phyloP scores from a whole-genome alignment of 2,888 invertebrate genomes.

The Pharmacophagus antenor region DNA sequence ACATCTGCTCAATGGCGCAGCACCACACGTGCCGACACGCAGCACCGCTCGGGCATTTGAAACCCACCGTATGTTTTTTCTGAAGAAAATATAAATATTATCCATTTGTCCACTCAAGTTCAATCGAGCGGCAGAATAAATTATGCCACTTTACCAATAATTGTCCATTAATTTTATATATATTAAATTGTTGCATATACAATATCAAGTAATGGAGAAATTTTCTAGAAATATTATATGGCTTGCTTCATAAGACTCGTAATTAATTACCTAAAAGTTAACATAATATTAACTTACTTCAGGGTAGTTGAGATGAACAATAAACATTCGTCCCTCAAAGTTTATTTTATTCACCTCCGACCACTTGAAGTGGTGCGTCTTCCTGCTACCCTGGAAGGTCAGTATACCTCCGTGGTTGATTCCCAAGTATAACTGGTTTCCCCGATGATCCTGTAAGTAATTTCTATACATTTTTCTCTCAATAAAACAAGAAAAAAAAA shows the following conservation, averaged over 20 bases:
- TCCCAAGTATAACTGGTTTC: slow-evolving; percentile 94
- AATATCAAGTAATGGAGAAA: no score
- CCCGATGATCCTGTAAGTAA: slow-evolving; percentile 93
- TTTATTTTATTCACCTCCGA: slow-evolving; percentile 97
- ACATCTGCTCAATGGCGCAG: slow-evolving; percentile 98
- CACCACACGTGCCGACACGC: slow-evolving; percentile 98
- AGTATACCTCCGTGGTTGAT: slow-evolving; percentile 97
- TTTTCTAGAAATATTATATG: no score
- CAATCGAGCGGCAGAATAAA: no score
- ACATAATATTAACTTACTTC: slow-evolving; percentile 84
- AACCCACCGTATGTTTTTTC: slow-evolving; percentile 97
- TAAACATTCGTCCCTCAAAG: slow-evolving; percentile 98
- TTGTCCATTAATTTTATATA: no score
- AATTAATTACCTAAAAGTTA: not conserved
- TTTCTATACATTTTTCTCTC: no score
- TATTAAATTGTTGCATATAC: no score
- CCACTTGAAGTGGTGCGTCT: slow-evolving; percentile 98
- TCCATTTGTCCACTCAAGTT: no score
- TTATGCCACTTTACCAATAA: no score
- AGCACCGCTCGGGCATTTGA: slow-evolving; percentile 95
- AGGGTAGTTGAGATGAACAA: slow-evolving; percentile 94
- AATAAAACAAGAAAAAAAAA: no score
- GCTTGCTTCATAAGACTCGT: no score
- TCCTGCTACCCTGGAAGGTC: slow-evolving; percentile 95
- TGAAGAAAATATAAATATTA: slow-evolving; percentile 74